These are phyloP conservation scores for Apaloderma vittatum DNA, from an alignment of 2,113 vertebrate species.

Conservation along the genomic window DNA sequence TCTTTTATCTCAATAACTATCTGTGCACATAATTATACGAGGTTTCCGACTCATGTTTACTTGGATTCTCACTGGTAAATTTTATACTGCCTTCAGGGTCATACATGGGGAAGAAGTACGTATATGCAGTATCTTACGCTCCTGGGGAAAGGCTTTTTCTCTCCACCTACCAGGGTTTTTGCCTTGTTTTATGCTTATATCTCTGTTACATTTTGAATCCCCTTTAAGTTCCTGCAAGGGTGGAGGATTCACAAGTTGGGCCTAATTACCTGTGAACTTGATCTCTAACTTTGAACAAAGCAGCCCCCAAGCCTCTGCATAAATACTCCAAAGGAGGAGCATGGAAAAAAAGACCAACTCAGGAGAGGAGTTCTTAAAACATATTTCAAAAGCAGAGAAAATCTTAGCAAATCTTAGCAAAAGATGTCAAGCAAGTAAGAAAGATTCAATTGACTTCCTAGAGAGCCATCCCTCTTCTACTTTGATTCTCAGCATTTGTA, in stretches of 20 bases:
- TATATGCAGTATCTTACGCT: accelerated
- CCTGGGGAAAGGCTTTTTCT: neutral
- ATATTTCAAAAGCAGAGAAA: neutral
- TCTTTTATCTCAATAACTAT: neutral
- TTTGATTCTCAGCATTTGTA: neutral
- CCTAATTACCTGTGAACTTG: neutral
- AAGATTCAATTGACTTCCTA: neutral
- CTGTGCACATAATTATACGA: neutral
- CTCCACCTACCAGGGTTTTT: neutral
- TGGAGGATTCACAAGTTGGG: neutral
- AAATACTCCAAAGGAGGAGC: neutral
- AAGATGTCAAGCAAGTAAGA: neutral
- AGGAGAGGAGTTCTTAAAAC: neutral
- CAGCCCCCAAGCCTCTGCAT: neutral
- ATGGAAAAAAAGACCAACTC: neutral
- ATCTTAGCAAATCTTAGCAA: neutral
- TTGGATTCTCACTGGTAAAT: neutral
- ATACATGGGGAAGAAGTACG: neutral
- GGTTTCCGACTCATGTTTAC: neutral
- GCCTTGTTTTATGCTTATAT: neutral
- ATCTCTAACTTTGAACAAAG: neutral
- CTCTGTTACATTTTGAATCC: neutral
- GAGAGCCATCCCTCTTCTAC: neutral
- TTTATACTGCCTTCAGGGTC: neutral
- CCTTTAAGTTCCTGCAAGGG: neutral